phyloP scores from a whole-genome alignment of 2,888 invertebrate genomes.

The Homarus gammarus region DNA sequence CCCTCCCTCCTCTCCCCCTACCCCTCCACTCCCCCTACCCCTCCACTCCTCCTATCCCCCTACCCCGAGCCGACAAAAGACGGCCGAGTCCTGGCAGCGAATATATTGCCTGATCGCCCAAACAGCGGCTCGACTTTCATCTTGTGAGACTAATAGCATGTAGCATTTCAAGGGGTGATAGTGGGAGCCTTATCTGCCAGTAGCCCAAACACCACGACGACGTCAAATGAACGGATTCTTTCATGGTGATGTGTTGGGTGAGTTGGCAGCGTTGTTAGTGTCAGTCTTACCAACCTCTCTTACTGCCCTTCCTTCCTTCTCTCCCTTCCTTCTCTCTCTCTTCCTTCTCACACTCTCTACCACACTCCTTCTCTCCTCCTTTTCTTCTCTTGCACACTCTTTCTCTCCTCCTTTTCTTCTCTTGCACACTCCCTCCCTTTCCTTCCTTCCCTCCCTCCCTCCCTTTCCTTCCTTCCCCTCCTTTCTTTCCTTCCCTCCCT shows the following conservation, averaged over 20 bases:
- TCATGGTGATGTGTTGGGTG: background rate
- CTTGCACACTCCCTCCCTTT: background rate
- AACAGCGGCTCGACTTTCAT: constrained; percentile 19
- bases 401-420: too few relatives aligned
- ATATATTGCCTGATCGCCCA: constrained; percentile 7
- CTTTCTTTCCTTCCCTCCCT: background rate
- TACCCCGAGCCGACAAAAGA: background rate
- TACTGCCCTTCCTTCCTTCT: background rate
- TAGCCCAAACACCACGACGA: constrained; percentile 31
- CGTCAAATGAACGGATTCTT: background rate
- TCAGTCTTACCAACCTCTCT: background rate
- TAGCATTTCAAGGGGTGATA: constrained; percentile 28
- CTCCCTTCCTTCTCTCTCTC: too few relatives aligned
- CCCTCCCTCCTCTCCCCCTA: too few relatives aligned
- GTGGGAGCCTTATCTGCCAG: constrained; percentile 18
- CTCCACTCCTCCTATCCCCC: too few relatives aligned
- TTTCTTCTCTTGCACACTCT: too few relatives aligned
- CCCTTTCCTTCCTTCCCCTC: background rate
- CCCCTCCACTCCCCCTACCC: too few relatives aligned
- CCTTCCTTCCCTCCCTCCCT: constrained; percentile 12
- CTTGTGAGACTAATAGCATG: constrained; percentile 30
- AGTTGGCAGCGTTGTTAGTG: background rate
- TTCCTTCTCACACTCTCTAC: too few relatives aligned
- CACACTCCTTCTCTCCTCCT: too few relatives aligned
- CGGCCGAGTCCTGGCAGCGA: background rate